These are phyloP conservation scores for Otolemur crassicaudatus DNA, from an alignment of 2,797 vertebrate genomes.

Conservation along the genomic window DNA sequence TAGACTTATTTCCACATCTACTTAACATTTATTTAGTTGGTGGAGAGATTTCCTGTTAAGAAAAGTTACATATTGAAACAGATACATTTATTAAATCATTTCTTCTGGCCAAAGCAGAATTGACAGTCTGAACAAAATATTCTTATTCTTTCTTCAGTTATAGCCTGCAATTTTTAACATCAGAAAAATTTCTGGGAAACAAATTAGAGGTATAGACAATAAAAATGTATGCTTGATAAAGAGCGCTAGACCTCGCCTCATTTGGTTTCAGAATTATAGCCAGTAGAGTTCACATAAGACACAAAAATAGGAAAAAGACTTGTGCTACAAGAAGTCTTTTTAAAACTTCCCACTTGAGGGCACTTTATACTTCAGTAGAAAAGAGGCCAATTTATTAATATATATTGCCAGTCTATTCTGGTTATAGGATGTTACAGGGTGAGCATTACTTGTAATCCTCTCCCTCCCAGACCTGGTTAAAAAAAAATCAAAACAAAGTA, in stretches of 20 bases:
- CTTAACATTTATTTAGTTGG: background rate
- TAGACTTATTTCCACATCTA: background rate
- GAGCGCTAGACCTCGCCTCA: background rate
- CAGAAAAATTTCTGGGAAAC: background rate
- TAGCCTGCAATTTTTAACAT: background rate
- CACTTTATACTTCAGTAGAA: background rate
- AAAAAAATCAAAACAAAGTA: background rate
- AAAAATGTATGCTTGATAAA: background rate
- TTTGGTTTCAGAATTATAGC: background rate
- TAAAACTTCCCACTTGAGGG: background rate
- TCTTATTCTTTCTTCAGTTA: background rate
- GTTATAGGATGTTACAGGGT: background rate
- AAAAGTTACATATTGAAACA: conserved; percentile 4
- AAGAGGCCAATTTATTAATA: background rate
- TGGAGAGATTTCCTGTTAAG: background rate
- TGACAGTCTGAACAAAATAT: background rate
- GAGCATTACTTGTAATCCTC: background rate
- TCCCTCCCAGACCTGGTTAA: background rate
- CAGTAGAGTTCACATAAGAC: background rate
- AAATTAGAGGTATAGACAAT: background rate
- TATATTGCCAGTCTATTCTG: background rate
- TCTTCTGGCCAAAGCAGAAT: background rate
- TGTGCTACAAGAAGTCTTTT: conserved; percentile 22
- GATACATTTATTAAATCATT: conserved; percentile 6
- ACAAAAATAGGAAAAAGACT: background rate